These are phyloP conservation scores for Idaea biselata DNA, from an alignment of 2,888 invertebrate species.

Conservation along the genomic window DNA sequence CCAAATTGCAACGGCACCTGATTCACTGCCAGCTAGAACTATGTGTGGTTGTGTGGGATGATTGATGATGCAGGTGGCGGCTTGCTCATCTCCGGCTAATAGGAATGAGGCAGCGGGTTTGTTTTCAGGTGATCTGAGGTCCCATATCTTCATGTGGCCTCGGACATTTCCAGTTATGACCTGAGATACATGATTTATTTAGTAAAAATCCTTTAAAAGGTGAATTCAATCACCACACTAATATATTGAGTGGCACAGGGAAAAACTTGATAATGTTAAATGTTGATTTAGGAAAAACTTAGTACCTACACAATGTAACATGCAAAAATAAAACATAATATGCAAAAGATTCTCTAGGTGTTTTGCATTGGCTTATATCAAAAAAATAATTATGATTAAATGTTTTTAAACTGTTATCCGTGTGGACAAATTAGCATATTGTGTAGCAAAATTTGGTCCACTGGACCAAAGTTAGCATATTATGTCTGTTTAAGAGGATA, in stretches of 20 bases:
- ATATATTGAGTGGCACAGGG: not conserved
- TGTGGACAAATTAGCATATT: too few relatives aligned
- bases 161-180: slow-evolving; percentile 91
- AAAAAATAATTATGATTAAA: too few relatives aligned
- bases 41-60: slow-evolving; percentile 95
- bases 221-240: not conserved
- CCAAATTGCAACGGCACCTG: slow-evolving; percentile 93
- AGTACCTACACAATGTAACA: too few relatives aligned
- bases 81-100: slow-evolving; percentile 86
- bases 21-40: slow-evolving; percentile 90
- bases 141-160: slow-evolving; percentile 95
- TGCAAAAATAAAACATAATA: too few relatives aligned
- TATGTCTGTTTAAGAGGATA: too few relatives aligned
- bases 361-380: too few relatives aligned
- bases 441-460: too few relatives aligned
- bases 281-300: too few relatives aligned
- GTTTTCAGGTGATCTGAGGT: slow-evolving; percentile 83
- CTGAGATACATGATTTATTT: slow-evolving; percentile 51
- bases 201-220: not conserved
- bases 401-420: too few relatives aligned
- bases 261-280: too few relatives aligned
- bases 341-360: too few relatives aligned
- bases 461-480: too few relatives aligned
- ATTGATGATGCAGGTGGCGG: slow-evolving; percentile 87
- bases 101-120: slow-evolving; percentile 86